Evolutionary conservation across 2,888 invertebrate genomes (phyloP).

Genomic region (Eurytoma californica): DNA sequence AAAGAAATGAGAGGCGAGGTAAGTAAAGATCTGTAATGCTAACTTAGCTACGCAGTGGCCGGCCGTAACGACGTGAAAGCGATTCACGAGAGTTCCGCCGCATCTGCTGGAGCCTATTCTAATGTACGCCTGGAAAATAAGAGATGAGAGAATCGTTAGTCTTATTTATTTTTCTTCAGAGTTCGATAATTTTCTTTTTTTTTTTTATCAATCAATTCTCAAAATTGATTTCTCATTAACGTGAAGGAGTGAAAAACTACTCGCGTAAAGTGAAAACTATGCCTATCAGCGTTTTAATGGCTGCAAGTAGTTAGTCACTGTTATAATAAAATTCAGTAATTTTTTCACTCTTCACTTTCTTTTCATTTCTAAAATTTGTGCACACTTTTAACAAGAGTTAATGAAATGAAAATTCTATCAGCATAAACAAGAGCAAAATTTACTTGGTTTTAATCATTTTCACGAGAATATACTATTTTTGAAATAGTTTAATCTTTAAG

Average conservation of each 20-base stretch:
- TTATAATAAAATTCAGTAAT: too few species aligned
- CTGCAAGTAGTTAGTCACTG: too few species aligned
- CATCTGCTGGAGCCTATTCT: constrained; percentile 95
- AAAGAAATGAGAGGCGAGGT: not conserved
- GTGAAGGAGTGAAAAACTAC: too few species aligned
- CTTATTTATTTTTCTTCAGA: too few species aligned
- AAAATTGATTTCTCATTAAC: too few species aligned
- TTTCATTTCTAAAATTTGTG: too few species aligned
- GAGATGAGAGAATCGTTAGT: constrained; percentile 16
- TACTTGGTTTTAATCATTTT: not conserved
- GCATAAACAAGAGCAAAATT: not conserved
- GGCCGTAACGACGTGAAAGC: constrained; percentile 94
- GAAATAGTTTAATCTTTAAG: not conserved
- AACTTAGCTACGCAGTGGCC: constrained; percentile 93
- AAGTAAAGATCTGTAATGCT: constrained; percentile 59
- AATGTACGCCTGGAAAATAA: constrained; percentile 83
- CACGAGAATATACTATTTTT: not conserved
- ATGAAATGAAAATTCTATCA: too few species aligned
- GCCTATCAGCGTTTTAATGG: too few species aligned
- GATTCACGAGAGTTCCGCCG: constrained; percentile 92
- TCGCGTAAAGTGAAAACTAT: too few species aligned
- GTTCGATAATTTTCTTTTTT: not conserved
- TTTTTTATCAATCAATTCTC: not conserved
- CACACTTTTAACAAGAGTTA: too few species aligned
- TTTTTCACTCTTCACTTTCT: too few species aligned